These are phyloP conservation scores for Hedya salicella DNA, from an alignment of 2,888 invertebrate species.

Conservation along the genomic window DNA sequence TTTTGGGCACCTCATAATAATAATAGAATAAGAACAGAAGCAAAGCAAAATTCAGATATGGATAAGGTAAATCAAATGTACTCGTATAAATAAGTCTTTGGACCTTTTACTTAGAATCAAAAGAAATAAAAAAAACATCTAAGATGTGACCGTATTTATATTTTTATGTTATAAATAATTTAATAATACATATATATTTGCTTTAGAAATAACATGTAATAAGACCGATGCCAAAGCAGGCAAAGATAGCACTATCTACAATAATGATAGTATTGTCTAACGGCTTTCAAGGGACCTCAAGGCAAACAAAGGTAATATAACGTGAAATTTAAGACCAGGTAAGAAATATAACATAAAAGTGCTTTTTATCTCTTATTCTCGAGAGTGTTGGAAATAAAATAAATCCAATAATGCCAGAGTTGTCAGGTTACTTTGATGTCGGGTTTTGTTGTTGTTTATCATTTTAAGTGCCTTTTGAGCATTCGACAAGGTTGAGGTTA, in stretches of 20 bases:
- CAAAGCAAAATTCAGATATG: too few relatives aligned
- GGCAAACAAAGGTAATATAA: constrained; percentile 46
- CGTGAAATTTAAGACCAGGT: constrained; percentile 48
- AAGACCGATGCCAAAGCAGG: neutral
- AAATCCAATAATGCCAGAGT: constrained; percentile 60
- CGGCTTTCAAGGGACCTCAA: constrained; percentile 18
- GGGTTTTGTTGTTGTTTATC: constrained; percentile 50
- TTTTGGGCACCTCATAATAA: too few relatives aligned
- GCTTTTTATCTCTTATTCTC: constrained; percentile 55
- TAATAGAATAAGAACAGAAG: too few relatives aligned
- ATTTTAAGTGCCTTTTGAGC: constrained; percentile 52
- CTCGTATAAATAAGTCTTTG: too few relatives aligned
- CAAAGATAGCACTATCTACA: neutral
- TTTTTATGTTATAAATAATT: too few relatives aligned
- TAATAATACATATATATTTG: too few relatives aligned
- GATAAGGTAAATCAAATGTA: too few relatives aligned
- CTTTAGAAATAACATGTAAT: neutral
- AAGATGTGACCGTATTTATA: too few relatives aligned
- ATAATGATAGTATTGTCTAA: constrained; percentile 16
- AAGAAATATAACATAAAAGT: constrained; percentile 51
- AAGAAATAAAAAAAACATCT: too few relatives aligned
- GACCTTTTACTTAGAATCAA: too few relatives aligned
- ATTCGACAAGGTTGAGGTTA: constrained; percentile 39
- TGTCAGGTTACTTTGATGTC: constrained; percentile 59
- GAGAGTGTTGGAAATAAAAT: constrained; percentile 54